Conservation (phyloP, 2,113 vertebrate species). For the Planiliza haematocheilus region DNA sequence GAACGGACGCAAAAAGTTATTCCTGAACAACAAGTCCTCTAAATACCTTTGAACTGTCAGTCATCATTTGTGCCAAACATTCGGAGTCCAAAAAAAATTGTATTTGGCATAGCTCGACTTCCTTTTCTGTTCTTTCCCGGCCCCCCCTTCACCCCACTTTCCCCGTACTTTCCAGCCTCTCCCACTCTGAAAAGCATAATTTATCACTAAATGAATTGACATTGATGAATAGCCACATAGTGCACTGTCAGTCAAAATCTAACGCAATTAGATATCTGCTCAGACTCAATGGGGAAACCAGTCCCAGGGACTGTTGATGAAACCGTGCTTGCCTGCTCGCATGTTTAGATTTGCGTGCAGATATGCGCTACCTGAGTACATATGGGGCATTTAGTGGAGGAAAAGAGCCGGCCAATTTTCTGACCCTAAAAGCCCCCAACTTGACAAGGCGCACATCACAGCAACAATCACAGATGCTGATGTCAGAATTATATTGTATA, state of each 20-base stretch:
- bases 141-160: slow-evolving; percentile 18
- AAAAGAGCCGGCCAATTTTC: background rate
- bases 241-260: slow-evolving; percentile 66
- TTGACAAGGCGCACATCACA: slow-evolving; percentile 16
- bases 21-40: slow-evolving; percentile 47
- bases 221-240: slow-evolving; percentile 67
- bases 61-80: slow-evolving; percentile 43
- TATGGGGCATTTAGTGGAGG: background rate
- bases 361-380: background rate
- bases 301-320: slow-evolving; percentile 2
- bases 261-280: slow-evolving; percentile 64
- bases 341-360: background rate
- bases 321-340: too few relatives aligned
- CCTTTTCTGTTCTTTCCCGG: slow-evolving; percentile 35
- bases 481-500: slow-evolving; percentile 9
- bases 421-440: slow-evolving; percentile 6
- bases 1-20: slow-evolving; percentile 36
- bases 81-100: slow-evolving; percentile 10
- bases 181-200: slow-evolving; percentile 61
- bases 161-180: slow-evolving; percentile 28
- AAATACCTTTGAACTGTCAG: slow-evolving; percentile 61
- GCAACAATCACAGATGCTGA: slow-evolving; percentile 8
- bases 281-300: slow-evolving; percentile 37
- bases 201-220: slow-evolving; percentile 63
- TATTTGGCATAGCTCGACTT: slow-evolving; percentile 29